These are phyloP conservation scores for Drosophila athabasca DNA, from an alignment of 1,140 invertebrate species.

Conservation along the genomic window DNA sequence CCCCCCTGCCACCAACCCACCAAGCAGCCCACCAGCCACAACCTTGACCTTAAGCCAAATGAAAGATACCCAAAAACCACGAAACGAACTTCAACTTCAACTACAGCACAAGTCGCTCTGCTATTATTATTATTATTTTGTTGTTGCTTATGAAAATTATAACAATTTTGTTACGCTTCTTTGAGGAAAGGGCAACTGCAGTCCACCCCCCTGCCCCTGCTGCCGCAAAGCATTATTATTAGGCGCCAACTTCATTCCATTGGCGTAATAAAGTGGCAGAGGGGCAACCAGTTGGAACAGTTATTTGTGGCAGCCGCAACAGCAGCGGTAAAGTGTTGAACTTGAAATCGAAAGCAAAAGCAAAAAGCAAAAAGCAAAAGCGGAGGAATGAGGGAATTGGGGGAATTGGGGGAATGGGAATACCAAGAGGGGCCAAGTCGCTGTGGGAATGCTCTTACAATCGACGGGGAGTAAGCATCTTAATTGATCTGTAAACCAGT, in stretches of 20 bases:
- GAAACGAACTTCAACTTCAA: conserved; percentile 20
- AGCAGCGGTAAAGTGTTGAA: conserved; percentile 66
- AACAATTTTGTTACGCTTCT: conserved; percentile 82
- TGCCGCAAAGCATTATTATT: conserved; percentile 9
- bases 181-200: conserved; percentile 64
- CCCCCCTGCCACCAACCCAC: too few species aligned
- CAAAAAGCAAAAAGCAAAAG: conserved; percentile 20
- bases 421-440: conserved; percentile 7
- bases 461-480: too few species aligned
- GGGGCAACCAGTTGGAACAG: conserved; percentile 72
- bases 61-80: conserved; percentile 46
- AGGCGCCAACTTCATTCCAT: conserved; percentile 47
- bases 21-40: conserved; percentile 24
- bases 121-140: conserved; percentile 37
- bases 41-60: conserved; percentile 77
- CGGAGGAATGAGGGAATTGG: conserved; percentile 26
- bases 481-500: too few species aligned
- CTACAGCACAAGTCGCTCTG: neutral
- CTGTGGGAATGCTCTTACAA: conserved; percentile 38
- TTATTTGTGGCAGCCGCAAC: conserved; percentile 35
- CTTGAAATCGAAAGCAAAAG: conserved; percentile 76
- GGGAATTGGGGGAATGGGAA: neutral
- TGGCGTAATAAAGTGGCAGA: conserved; percentile 72
- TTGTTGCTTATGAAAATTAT: conserved; percentile 68
- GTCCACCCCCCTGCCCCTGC: neutral